These are phyloP conservation scores for Penaeus vannamei DNA, from an alignment of 1,140 invertebrate species.

Conservation along the genomic window DNA sequence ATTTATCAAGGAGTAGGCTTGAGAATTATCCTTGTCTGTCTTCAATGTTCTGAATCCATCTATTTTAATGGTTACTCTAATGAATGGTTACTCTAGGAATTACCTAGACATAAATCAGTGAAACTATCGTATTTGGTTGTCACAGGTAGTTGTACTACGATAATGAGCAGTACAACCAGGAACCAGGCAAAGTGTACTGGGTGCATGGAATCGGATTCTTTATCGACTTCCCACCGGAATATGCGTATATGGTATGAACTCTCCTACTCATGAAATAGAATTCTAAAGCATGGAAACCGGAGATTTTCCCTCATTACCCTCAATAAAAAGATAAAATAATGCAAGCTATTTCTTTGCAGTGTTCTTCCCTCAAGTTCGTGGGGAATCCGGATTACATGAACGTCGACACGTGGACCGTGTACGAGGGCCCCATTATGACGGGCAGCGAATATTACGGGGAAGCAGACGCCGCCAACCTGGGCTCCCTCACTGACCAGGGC, in stretches of 20 bases:
- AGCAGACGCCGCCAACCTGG: constrained; percentile 42
- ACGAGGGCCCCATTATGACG: constrained; percentile 65
- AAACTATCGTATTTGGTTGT: background rate
- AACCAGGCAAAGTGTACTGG: constrained; percentile 59
- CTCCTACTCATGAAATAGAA: background rate
- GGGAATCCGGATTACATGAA: constrained; percentile 64
- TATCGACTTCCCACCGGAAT: constrained; percentile 51
- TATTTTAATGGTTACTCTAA: background rate
- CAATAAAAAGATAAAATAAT: too few relatives aligned
- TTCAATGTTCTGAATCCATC: background rate
- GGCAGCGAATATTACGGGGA: constrained; percentile 59
- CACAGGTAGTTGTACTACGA: constrained; percentile 69
- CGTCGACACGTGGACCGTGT: constrained; percentile 67
- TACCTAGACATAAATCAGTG: background rate
- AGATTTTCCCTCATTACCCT: too few relatives aligned
- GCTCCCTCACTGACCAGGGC: background rate
- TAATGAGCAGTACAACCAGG: constrained; percentile 59
- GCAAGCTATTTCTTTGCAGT: too few relatives aligned
- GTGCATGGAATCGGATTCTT: constrained; percentile 60
- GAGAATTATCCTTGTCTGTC: too few relatives aligned
- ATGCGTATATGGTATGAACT: constrained; percentile 41
- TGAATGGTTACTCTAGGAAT: background rate
- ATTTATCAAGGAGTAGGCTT: too few relatives aligned
- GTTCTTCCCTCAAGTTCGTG: constrained; percentile 36
- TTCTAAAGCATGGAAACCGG: too few relatives aligned